phyloP scores from a whole-genome alignment of 2,888 invertebrate species.

The Hanleya hanleyi region DNA sequence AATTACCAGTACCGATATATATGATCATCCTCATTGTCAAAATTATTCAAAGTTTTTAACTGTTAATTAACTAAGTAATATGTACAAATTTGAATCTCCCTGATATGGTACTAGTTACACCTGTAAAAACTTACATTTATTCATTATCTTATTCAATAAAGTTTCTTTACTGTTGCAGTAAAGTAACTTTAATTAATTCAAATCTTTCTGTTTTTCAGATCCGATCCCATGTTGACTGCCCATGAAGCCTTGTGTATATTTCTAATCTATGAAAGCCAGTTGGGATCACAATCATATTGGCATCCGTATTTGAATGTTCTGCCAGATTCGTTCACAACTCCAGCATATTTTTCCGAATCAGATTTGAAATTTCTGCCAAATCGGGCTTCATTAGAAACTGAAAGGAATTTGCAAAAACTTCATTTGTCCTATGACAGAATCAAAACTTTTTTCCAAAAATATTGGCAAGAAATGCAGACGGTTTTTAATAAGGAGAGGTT shows the following conservation, averaged over 20 bases:
- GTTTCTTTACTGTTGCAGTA: no score
- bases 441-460: slow-evolving; percentile 18
- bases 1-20: no score
- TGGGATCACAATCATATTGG: slow-evolving; percentile 68
- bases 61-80: no score
- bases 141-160: no score
- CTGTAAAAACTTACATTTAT: no score
- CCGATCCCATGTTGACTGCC: slow-evolving; percentile 74
- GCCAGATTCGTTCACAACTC: slow-evolving; percentile 74
- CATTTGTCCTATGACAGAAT: slow-evolving; percentile 28
- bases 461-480: neutral
- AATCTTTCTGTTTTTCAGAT: no score
- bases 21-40: no score
- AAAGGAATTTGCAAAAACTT: slow-evolving; percentile 34
- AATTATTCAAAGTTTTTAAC: no score
- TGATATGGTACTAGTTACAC: no score
- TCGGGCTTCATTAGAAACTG: slow-evolving; percentile 32
- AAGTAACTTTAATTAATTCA: no score
- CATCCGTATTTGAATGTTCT: slow-evolving; percentile 60
- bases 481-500: slow-evolving; percentile 76
- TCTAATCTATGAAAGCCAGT: slow-evolving; percentile 81
- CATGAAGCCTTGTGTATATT: slow-evolving; percentile 84
- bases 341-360: slow-evolving; percentile 51
- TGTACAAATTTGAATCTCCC: no score
- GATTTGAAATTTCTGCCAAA: slow-evolving; percentile 54